A percentile compares a stretch with the other conserved stretches of the same genome.
Conservation (phyloP, 2,113 vertebrate species). For the Larimichthys polyactis region DNA sequence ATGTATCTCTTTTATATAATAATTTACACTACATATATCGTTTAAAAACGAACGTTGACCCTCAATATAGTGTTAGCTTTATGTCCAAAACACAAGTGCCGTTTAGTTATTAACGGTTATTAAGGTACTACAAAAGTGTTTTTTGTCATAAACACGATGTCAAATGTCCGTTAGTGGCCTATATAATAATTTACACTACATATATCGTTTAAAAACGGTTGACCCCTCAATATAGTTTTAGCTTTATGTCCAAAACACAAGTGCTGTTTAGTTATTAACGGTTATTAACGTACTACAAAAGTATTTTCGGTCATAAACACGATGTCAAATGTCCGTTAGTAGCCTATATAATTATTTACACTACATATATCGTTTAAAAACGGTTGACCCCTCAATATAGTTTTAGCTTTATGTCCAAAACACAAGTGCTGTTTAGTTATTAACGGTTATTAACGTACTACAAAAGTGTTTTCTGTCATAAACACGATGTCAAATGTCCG, state of each 20-base stretch:
- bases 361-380: too few relatives aligned
- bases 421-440: too few relatives aligned
- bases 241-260: neutral
- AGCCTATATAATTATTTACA: too few relatives aligned
- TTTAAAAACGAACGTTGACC: neutral
- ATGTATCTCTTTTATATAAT: neutral
- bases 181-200: neutral
- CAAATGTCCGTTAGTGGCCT: neutral
- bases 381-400: too few relatives aligned
- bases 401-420: too few relatives aligned
- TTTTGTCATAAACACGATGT: neutral
- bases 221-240: too few relatives aligned
- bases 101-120: too few relatives aligned
- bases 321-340: neutral
- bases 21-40: neutral
- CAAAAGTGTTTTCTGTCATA: too few relatives aligned
- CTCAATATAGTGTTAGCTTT: too few relatives aligned
- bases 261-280: neutral
- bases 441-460: too few relatives aligned
- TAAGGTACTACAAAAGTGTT: too few relatives aligned
- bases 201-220: neutral
- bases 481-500: neutral
- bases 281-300: too few relatives aligned
- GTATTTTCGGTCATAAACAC: neutral
- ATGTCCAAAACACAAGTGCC: neutral